A percentile compares a stretch with the other conserved stretches of the same genome.
Conservation (phyloP, 2,888 invertebrate genomes). For the Criorhina ranunculi region DNA sequence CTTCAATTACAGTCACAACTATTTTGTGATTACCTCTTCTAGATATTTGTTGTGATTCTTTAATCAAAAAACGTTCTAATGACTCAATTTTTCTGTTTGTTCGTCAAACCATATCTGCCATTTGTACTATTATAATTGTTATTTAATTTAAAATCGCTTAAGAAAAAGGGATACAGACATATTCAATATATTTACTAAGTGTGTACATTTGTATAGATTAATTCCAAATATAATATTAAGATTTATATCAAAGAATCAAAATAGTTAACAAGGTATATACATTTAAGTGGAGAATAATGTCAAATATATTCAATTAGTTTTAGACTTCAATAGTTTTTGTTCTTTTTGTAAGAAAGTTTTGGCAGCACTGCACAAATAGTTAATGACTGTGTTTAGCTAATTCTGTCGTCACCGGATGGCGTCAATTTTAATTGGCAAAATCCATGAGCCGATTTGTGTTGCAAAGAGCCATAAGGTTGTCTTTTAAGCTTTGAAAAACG, state of each 20-base stretch:
- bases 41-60: constrained; percentile 31
- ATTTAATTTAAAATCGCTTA: constrained; percentile 43
- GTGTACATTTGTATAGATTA: constrained; percentile 66
- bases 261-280: constrained; percentile 50
- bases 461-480: no score
- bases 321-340: constrained; percentile 21
- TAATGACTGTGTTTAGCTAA: background rate
- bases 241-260: constrained; percentile 39
- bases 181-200: constrained; percentile 46
- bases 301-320: constrained; percentile 35
- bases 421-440: background rate
- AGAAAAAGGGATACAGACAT: no score
- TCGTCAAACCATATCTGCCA: constrained; percentile 72
- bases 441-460: no score
- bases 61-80: constrained; percentile 59
- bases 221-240: constrained; percentile 17
- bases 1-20: constrained; percentile 83
- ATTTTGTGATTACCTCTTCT: constrained; percentile 82
- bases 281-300: constrained; percentile 16
- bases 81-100: constrained; percentile 57
- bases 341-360: constrained; percentile 30
- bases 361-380: constrained; percentile 20
- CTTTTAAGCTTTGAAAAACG: no score
- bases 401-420: background rate
- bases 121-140: constrained; percentile 55